phyloP scores from a whole-genome alignment of 2,797 vertebrate genomes.

The Gallinago stenura region DNA sequence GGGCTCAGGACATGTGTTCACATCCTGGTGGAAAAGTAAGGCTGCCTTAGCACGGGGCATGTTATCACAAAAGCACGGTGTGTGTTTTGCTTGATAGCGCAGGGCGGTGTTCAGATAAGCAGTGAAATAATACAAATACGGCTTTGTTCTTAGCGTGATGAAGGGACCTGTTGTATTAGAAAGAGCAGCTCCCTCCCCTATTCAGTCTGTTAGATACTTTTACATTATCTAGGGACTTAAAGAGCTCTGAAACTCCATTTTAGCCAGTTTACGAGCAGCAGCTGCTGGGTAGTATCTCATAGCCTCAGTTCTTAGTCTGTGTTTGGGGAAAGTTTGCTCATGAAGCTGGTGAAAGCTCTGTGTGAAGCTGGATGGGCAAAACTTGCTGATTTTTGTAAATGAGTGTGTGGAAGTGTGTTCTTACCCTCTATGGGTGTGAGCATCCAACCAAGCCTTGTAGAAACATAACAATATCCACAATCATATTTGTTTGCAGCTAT shows the following conservation, averaged over 20 bases:
- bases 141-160: neutral
- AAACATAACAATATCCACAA: accelerated
- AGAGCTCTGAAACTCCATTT: neutral
- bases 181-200: neutral
- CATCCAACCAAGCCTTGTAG: neutral
- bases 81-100: neutral
- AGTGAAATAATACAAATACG: neutral
- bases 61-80: neutral
- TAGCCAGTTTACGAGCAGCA: neutral
- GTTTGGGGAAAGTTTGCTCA: neutral
- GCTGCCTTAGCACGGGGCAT: neutral
- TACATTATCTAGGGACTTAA: neutral
- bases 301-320: neutral
- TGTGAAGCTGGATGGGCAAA: neutral
- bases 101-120: neutral
- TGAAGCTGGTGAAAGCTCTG: neutral
- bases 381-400: neutral
- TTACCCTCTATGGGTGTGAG: neutral
- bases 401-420: neutral
- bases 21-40: neutral
- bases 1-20: neutral
- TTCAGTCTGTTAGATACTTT: neutral
- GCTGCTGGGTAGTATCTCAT: neutral
- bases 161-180: neutral
- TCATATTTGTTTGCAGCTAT: neutral